Base-by-base conservation (phyloP, 2,797 vertebrate genomes). In the Phrynocephalus forsythii region DNA sequence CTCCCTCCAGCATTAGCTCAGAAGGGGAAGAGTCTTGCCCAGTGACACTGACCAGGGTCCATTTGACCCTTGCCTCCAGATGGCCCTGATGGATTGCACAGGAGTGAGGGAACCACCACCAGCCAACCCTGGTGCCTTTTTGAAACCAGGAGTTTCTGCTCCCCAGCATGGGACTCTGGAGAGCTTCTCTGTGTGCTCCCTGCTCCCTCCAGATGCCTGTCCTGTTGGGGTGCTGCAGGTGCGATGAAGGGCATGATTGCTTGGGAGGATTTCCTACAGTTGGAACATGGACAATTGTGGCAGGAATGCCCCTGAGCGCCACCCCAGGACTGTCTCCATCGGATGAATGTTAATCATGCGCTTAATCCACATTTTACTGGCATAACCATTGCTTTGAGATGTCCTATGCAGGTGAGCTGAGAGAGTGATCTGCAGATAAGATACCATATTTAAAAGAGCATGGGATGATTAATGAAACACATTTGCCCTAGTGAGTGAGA, bases 381-480 rank as follows among this genome's bases (percentile, higher is more conserved):
- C 56, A 56, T 90, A 88, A 20, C 22, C 18, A 20, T 66, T 60
- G 87, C 79, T 86, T 80, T 88, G 90, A 87, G 86, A 52, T 85
- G 93, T 92, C 92, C 93, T 86, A 67, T 60, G 2, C 11, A 38
- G 92, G 84, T 81, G 88, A 92, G 85, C 33, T 1, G 0, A 8
- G 89, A 89, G 91, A 92, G 77, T 71, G 79, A 73, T 26, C 20
- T 1, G 3, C 6, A 92, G 96, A 96, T 93, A 93, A 95, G 90
- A 79, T 33, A 38, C 0, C 26, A 4, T 10, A 66, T n/a, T 28
- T 63, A 75, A 91, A 91, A 18, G 72, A 16, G 87, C 79, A 82
- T 87, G 71, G 33, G 72, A 68, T 91, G 88, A 91, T 90, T 77
- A 92, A 94, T 94, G 91, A 93, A 87, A 89, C 91, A 78, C 63